Evolutionary conservation across 2,888 invertebrate species (phyloP).

Genomic region (Prosapia bicincta): DNA sequence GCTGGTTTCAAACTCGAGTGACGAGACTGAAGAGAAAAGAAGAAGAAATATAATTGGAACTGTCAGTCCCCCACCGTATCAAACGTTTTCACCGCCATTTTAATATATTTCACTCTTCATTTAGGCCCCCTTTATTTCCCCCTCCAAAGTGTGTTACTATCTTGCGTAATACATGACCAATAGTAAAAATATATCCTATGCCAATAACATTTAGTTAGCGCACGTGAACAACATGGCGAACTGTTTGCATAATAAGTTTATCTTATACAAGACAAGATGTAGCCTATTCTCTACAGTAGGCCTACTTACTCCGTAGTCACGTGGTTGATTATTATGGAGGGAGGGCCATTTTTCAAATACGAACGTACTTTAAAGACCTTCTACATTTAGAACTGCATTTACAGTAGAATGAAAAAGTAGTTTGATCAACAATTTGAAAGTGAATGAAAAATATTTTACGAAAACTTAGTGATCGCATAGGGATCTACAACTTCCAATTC

Average conservation of each 20-base stretch:
- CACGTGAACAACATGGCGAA: background rate
- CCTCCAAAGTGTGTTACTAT: background rate
- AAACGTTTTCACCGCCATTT: conserved; percentile 2
- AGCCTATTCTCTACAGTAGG: too few species aligned
- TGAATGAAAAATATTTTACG: too few species aligned
- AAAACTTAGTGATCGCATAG: too few species aligned
- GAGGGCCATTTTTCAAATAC: too few species aligned
- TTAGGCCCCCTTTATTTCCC: background rate
- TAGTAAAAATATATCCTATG: background rate
- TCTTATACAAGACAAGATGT: too few species aligned
- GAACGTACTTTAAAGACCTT: too few species aligned
- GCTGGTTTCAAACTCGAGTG: background rate
- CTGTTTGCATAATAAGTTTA: background rate
- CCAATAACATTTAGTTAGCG: background rate
- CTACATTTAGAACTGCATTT: too few species aligned
- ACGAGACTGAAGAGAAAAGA: background rate
- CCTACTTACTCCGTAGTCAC: too few species aligned
- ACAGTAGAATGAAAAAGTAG: too few species aligned
- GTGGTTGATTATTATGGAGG: too few species aligned
- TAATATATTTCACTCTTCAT: background rate
- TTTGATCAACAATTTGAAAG: too few species aligned
- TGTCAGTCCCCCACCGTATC: background rate
- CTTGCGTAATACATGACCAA: background rate
- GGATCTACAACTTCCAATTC: too few species aligned
- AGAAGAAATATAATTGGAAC: conserved; percentile 1